Evolutionary conservation across 2,113 vertebrate genomes (phyloP), one percentile per base, ranked within the genome.

Genomic region (Seriola aureovittata): DNA sequence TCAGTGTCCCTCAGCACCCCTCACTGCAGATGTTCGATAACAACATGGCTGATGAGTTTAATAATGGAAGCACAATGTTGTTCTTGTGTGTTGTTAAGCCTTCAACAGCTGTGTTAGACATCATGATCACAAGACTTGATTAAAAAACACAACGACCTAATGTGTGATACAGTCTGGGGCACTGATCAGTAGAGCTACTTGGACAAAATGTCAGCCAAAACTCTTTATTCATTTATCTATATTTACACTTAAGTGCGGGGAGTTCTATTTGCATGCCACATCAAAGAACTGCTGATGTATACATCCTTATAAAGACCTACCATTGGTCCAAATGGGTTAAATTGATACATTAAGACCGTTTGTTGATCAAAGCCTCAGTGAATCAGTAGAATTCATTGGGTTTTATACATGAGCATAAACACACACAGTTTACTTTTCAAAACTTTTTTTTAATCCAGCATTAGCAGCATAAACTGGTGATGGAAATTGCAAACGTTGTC

Each of bases 1-100:
- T 4, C 48, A 54, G 52, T 63, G 74, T 81, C 70, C 64, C 50
- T 73, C 69, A 44, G 71, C 76, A 78, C 77, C 66, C 68, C 80
- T 80, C 46, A 4, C 85, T 84, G 88, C 88, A 94, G 87, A 90
- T 92, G 85, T 89, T 76, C 82, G 71, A 58, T 77, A 76, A 48
- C 54, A 82, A 87, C 72, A 57, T 72, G 79, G 57, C 46, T 59
- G 72, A 70, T 64, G 69, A 40, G 44, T 78, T 79, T 67, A 78
- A 81, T 71, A 75, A 76, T 32, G 73, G 76, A 73, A 40, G 68
- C 78, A 87, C 82, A 93, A 81, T 89, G 85, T 84, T 64, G 78
- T 57, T 70, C 58, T 84, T 89, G 90, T 88, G 17, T 75, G 67
- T 67, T 81, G 65, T 62, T 62, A 40, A 55, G 57, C 71, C 84